A percentile compares a stretch with the other conserved stretches of the same genome.
Evolutionary conservation across 2,797 vertebrate genomes (phyloP).

Genomic region (Myoxocephalus aenaeus): DNA sequence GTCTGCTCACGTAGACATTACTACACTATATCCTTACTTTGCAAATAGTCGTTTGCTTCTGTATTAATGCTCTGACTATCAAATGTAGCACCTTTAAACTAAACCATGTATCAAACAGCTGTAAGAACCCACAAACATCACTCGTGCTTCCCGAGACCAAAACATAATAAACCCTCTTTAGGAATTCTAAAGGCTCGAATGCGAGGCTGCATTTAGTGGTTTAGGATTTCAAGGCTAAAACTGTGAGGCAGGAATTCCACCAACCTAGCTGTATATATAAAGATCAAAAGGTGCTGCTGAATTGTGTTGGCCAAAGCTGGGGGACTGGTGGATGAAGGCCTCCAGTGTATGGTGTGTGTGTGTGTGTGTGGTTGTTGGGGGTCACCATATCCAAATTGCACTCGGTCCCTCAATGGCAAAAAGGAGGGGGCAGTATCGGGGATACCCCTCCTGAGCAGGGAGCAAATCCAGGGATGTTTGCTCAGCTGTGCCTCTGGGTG

Average conservation of each 20-base stretch:
- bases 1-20: not conserved
- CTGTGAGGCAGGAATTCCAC: slow-evolving; percentile 80
- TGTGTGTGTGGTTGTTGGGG: slow-evolving; percentile 59
- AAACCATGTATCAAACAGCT: slow-evolving; percentile 37
- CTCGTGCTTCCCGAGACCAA: slow-evolving; percentile 53
- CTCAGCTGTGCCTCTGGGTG: slow-evolving; percentile 82
- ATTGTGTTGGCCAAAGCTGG: slow-evolving; percentile 70
- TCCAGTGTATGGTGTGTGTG: slow-evolving; percentile 60
- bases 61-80: not conserved
- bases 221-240: slow-evolving; percentile 84
- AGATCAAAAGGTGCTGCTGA: slow-evolving; percentile 80
- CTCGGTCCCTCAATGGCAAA: slow-evolving; percentile 63
- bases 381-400: slow-evolving; percentile 71
- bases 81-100: slow-evolving; percentile 12
- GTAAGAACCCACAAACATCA: slow-evolving; percentile 48
- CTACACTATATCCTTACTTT: not conserved
- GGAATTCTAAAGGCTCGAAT: slow-evolving; percentile 69
- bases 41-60: not conserved
- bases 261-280: slow-evolving; percentile 80
- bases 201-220: slow-evolving; percentile 77
- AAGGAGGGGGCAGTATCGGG: slow-evolving; percentile 61
- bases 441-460: slow-evolving; percentile 71
- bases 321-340: slow-evolving; percentile 72
- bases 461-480: slow-evolving; percentile 81
- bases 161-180: slow-evolving; percentile 76